Evolutionary conservation across 2,797 vertebrate species (phyloP), one percentile per base, ranked within the genome.

Genomic region (Echiichthys vipera): DNA sequence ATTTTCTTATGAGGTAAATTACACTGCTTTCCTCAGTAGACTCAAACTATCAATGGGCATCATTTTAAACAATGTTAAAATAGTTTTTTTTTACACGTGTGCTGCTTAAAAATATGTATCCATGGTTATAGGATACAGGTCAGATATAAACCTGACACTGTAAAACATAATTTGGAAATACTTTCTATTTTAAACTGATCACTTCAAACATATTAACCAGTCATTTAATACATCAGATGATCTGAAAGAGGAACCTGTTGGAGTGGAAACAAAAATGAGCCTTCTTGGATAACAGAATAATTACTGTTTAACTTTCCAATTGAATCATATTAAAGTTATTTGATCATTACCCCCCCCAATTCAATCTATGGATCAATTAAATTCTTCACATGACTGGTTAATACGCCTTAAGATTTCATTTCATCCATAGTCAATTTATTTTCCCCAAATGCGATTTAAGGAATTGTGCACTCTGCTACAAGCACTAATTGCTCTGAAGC

Each of bases 361-460:
- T 46, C 2, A 59, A 8, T 29, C 3, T 2, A 51, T 9, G 7
- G 36, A 27, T 43, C 13, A 29, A 18, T 30, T 45, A 3, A 53
- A 10, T n/a, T 51, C 4, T 27, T 36, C 25, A 1, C 50, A 50
- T 3, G 8, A 36, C 25, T 49, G 57, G 10, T 3, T 37, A 25
- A 24, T 22, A 42, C n/a, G n/a, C n/a, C n/a, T n/a, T n/a, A n/a
- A n/a, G n/a, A n/a, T 51, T 76, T 71, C 27, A 70, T 36, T 51
- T 5, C 57, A 43, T 1, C 6, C 57, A 43, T 1, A 32, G 4
- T 76, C 2, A 5, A 47, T 66, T 45, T 27, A 61, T 72, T 43
- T 29, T 32, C 5, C 42, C 3, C 24, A 85, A 85, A 86, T 81
- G 58, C 36, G 43, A 76, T 80, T 80, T 71, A 54, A 79, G n/a